Evolutionary conservation across 2,888 invertebrate species (phyloP), one percentile per base, ranked within the genome.

Genomic region (Panzeria rudis): DNA sequence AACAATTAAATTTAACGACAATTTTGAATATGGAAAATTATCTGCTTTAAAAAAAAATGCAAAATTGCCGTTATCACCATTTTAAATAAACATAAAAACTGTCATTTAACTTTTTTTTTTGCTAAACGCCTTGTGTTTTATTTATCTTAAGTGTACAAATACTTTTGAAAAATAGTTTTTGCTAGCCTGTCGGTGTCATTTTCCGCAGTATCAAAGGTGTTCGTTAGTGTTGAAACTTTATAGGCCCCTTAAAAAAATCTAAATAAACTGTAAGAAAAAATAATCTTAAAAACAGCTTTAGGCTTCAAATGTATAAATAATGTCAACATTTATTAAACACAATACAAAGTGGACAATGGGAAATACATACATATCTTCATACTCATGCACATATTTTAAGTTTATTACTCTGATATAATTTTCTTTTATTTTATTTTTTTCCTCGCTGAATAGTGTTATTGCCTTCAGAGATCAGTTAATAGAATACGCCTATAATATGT

Each of bases 141-240:
- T 61, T 62, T 76, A 79, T 71, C 79, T 62, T 64, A 69, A 73
- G 56, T 59, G 56, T 2, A 41, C 17, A 47, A 56, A 41, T 52
- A 44, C 59, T 71, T 68, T 44, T 72, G 64, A 69, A 81, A 73
- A 73, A 76, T 38, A 35, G 35, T 11, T 41, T n/a, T n/a, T 25
- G 29, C 15, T 35, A 15, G 15, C 50, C 62, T 25, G 20, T 13
- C 38, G 5, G 29, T 52, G 8, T 52, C 41, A 64, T 66, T 72
- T 83, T 41, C 25, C n/a, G n/a, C n/a, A 32, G 47, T 23, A 78
- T 69, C 77, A 69, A 78, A 85, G 78, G 73, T 75, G 85, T 71
- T 78, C 35, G 25, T 41, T 69, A 35, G 80, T 80, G 80, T 76
- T 80, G 71, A 80, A 80, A 77, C 15, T 47, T 35, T 11, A 29